Conservation (phyloP, 2,797 vertebrate species). For the Allobates femoralis region DNA sequence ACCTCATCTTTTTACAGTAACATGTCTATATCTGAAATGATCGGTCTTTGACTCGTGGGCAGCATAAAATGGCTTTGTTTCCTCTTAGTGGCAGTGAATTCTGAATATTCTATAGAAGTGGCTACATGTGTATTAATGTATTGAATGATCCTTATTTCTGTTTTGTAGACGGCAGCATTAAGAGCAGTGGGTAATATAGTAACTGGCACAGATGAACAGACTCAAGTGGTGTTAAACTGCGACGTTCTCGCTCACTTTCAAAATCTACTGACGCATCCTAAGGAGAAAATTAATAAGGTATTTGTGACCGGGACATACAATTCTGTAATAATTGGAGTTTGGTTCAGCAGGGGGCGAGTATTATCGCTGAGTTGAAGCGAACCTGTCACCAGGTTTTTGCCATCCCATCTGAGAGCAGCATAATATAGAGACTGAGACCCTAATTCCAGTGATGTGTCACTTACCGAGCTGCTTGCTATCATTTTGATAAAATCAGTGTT, state of each 20-base stretch:
- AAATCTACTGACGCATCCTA: conserved; percentile 95
- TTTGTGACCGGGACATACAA: neutral
- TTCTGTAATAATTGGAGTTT: too few species aligned
- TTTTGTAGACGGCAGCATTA: conserved; percentile 90
- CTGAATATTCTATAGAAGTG: neutral
- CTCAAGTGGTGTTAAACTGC: conserved; percentile 98
- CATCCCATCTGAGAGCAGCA: too few species aligned
- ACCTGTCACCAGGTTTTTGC: too few species aligned
- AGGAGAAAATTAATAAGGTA: conserved; percentile 99
- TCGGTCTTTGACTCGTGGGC: too few species aligned
- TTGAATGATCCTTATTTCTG: neutral
- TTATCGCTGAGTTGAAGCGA: neutral
- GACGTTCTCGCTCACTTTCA: conserved; percentile 96
- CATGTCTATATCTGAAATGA: too few species aligned
- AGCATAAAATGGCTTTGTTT: too few species aligned
- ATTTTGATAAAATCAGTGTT: too few species aligned
- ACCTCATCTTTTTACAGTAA: too few species aligned
- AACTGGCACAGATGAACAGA: conserved; percentile 98
- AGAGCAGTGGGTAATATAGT: conserved; percentile 99
- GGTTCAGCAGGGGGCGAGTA: neutral
- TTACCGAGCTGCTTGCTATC: too few species aligned
- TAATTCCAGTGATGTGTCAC: too few species aligned
- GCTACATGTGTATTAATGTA: neutral
- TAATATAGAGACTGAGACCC: too few species aligned
- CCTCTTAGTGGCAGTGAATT: too few species aligned